Percentiles rank a stretch among this genome's conserved stretches.
phyloP scores from a whole-genome alignment of 2,113 vertebrate species.

The Chunga burmeisteri region DNA sequence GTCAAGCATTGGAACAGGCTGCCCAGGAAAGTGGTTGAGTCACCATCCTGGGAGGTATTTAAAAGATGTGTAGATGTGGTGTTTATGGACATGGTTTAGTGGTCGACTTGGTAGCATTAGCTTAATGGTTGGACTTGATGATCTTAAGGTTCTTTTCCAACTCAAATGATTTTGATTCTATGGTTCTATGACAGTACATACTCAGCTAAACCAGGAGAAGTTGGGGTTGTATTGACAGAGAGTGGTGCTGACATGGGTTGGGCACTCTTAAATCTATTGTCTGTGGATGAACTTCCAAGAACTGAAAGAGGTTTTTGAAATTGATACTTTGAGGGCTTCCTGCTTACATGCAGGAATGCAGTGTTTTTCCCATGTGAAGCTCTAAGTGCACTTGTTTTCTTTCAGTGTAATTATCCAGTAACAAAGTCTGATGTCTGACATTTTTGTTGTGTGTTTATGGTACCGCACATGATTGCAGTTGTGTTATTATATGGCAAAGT shows the following conservation, averaged over 20 bases:
- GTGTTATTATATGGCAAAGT: not conserved
- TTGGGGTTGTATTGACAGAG: fast-evolving
- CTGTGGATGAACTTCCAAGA: not conserved
- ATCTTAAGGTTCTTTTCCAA: not conserved
- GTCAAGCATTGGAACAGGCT: fast-evolving
- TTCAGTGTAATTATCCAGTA: not conserved
- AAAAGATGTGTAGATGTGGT: fast-evolving
- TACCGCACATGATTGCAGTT: not conserved
- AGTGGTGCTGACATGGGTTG: not conserved
- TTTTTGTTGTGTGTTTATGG: not conserved
- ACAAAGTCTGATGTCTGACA: not conserved
- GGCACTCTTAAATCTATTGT: not conserved
- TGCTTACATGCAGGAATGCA: not conserved
- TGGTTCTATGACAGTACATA: not conserved
- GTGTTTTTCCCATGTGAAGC: not conserved
- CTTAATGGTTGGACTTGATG: fast-evolving
- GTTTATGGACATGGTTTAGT: fast-evolving
- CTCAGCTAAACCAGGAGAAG: not conserved
- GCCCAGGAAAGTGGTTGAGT: no score
- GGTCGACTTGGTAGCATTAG: not conserved
- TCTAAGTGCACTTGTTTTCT: not conserved
- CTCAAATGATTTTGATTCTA: not conserved
- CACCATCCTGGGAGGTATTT: not conserved
- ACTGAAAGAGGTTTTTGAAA: not conserved
- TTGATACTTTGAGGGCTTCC: not conserved